Evolutionary conservation across 2,888 invertebrate genomes (phyloP).

Genomic region (Aphidoletes aphidimyza): DNA sequence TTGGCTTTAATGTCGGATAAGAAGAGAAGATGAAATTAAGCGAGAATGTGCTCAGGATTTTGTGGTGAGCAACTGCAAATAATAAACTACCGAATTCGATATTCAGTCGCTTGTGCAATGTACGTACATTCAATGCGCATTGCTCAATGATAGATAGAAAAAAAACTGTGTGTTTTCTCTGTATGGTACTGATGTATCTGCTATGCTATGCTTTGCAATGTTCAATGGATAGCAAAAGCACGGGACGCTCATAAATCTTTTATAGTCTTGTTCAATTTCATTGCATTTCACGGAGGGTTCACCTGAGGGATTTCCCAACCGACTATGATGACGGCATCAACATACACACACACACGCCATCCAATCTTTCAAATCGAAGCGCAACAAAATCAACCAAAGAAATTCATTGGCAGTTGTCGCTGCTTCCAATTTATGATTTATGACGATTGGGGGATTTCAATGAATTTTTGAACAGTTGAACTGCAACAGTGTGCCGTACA

Average conservation of each 20-base stretch:
- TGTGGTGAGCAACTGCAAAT: conserved; percentile 13
- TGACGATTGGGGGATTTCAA: neutral
- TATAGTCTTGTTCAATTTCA: conserved; percentile 45
- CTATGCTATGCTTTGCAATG: neutral
- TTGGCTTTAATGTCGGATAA: neutral
- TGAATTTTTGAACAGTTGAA: neutral
- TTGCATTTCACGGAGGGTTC: conserved; percentile 29
- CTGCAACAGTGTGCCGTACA: neutral
- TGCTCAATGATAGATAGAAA: no score
- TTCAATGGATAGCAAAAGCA: neutral
- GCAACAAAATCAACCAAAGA: neutral
- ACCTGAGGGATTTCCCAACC: conserved; percentile 45
- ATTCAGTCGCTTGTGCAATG: no score
- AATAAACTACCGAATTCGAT: neutral
- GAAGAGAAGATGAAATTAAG: conserved; percentile 13
- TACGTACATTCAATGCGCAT: neutral
- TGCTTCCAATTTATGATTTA: conserved; percentile 9
- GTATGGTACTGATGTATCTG: no score
- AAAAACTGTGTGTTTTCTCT: no score
- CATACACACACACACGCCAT: neutral
- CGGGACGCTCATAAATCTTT: conserved; percentile 8
- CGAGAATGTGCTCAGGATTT: neutral
- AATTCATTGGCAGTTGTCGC: conserved; percentile 20
- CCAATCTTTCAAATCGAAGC: neutral
- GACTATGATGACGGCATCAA: neutral